phyloP scores from a whole-genome alignment of 1,140 invertebrate species.

The Neodiprion virginianus region DNA sequence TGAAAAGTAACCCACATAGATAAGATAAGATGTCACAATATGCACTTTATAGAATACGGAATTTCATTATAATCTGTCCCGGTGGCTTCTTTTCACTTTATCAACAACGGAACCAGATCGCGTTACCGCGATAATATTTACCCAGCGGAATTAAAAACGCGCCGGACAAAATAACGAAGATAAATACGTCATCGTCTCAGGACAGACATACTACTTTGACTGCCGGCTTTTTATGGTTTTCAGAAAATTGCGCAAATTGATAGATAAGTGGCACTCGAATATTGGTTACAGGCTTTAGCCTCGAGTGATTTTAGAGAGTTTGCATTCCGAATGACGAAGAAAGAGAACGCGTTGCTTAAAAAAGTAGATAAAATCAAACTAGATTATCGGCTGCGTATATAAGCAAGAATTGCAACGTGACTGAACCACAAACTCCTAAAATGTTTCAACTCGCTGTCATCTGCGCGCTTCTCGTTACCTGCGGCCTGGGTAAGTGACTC shows the following conservation, averaged over 20 bases:
- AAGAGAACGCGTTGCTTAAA: too few species aligned
- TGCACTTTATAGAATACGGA: too few species aligned
- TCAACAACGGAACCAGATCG: too few species aligned
- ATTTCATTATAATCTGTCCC: too few species aligned
- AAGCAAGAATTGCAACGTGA: neutral
- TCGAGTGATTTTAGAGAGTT: neutral
- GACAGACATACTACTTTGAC: too few species aligned
- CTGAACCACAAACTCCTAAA: neutral
- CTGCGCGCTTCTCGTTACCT: conserved; percentile 9
- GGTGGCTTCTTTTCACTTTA: too few species aligned
- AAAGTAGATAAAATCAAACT: neutral
- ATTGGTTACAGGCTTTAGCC: neutral
- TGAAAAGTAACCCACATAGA: too few species aligned
- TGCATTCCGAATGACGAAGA: neutral
- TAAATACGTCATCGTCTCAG: too few species aligned
- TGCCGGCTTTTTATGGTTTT: neutral
- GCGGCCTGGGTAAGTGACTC: conserved; percentile 21
- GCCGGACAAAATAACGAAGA: too few species aligned
- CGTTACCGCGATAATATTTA: too few species aligned
- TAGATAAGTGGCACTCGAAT: neutral
- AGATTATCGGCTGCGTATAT: neutral
- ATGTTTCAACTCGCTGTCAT: neutral
- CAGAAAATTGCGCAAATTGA: conserved; percentile 1
- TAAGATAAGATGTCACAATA: too few species aligned
- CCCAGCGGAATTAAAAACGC: too few species aligned